Base-by-base conservation (phyloP, 2,888 invertebrate genomes). In the Eudasyphora cyanicolor region DNA sequence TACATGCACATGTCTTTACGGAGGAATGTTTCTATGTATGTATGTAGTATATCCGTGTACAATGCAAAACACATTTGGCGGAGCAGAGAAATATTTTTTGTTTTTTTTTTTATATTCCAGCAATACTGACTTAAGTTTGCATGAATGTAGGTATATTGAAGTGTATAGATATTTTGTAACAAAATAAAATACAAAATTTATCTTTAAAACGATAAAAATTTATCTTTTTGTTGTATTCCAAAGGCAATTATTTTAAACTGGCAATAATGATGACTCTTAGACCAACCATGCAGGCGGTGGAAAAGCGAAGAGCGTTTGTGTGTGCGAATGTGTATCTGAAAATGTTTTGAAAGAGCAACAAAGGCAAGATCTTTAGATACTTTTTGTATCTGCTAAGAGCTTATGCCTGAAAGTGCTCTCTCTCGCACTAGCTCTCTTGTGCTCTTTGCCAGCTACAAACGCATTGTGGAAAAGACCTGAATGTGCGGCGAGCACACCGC, bases 351-450 rank as follows among this genome's bases (percentile, higher is more conserved):
- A n/a, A 57, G 24, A 57, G 57, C 51, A n/a, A 70, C 76, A 69
- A 69, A n/a, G n/a, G n/a, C 79, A 83, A 74, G 83, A 83, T 83
- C 80, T 83, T 62, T 77, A 83, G 80, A 83, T 83, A 83, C 32
- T 76, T 82, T 82, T 69, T 76, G 17, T n/a, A n/a, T 45, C 45
- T 1, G 45, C n/a, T n/a, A n/a, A n/a, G n/a, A n/a, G n/a, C n/a
- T n/a, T n/a, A n/a, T n/a, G n/a, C n/a, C n/a, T n/a, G n/a, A n/a
- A n/a, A n/a, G n/a, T n/a, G n/a, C n/a, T n/a, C n/a, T n/a, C n/a
- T n/a, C n/a, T n/a, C n/a, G n/a, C n/a, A n/a, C n/a, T n/a, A n/a
- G n/a, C n/a, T n/a, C n/a, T n/a, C n/a, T n/a, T n/a, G n/a, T n/a
- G n/a, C n/a, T n/a, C n/a, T n/a, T n/a, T n/a, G n/a, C n/a, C n/a